Percentiles rank a stretch among this genome's conserved stretches.
Evolutionary conservation across 2,113 vertebrate genomes (phyloP).

Genomic region (Upupa epops): DNA sequence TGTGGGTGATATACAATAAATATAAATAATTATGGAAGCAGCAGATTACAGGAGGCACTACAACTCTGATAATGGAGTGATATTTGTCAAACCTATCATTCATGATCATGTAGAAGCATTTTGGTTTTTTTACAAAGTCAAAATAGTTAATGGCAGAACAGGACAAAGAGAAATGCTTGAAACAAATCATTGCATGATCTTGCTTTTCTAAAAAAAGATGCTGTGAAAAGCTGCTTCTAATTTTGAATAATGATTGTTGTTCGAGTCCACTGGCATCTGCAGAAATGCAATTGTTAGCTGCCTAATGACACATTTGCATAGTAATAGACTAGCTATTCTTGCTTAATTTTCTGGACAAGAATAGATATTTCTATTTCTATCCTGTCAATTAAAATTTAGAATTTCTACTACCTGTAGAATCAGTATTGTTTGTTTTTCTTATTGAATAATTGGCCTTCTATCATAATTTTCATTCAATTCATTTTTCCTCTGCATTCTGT

Average conservation of each 20-base stretch:
- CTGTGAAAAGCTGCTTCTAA: slow-evolving; percentile 37
- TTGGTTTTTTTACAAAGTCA: background rate
- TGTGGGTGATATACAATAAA: background rate
- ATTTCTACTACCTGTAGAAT: slow-evolving; percentile 35
- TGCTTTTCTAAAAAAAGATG: slow-evolving; percentile 52
- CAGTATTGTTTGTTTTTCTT: slow-evolving; percentile 42
- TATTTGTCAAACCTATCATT: background rate
- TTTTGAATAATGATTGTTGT: slow-evolving; percentile 56
- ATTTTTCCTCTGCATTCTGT: slow-evolving; percentile 10
- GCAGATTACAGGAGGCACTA: background rate
- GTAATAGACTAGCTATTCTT: slow-evolving; percentile 64
- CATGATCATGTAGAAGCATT: background rate
- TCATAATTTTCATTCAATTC: background rate
- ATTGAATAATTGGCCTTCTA: background rate
- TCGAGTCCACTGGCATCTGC: slow-evolving; percentile 59
- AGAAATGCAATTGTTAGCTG: slow-evolving; percentile 67
- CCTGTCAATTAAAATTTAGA: slow-evolving; percentile 53
- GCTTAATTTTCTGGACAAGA: slow-evolving; percentile 58
- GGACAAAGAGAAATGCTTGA: slow-evolving; percentile 15
- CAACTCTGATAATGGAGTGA: background rate
- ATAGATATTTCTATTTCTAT: slow-evolving; percentile 52
- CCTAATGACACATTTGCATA: slow-evolving; percentile 77
- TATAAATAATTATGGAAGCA: background rate
- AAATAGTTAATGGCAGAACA: slow-evolving; percentile 18
- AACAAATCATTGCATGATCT: slow-evolving; percentile 36